Evolutionary conservation across 2,113 vertebrate genomes (phyloP).

Genomic region (Hoplias malabaricus): DNA sequence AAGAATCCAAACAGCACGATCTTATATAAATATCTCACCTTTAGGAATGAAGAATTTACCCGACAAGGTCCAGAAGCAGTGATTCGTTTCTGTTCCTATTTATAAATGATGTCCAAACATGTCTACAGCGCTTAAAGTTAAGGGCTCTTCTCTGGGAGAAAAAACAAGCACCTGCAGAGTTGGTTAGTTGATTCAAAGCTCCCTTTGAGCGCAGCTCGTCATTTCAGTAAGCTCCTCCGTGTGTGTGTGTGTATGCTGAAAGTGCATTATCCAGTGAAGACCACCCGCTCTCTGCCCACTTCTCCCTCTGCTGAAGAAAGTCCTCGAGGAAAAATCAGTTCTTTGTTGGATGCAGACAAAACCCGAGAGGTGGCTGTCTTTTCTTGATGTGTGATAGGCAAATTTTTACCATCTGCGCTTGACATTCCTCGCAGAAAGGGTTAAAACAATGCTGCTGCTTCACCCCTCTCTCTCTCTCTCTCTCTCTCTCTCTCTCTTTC

Average conservation of each 20-base stretch:
- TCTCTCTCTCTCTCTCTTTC: not conserved
- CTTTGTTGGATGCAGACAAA: not conserved
- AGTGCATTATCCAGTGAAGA: not conserved
- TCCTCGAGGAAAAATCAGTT: not conserved
- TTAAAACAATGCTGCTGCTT: not conserved
- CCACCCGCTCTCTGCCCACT: not conserved
- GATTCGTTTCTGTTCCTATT: not conserved
- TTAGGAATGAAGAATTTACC: not conserved
- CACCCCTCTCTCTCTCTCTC: not conserved
- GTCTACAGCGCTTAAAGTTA: not conserved
- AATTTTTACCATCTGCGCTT: not conserved
- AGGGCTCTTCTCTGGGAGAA: not conserved
- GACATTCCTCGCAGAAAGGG: conserved; percentile 4
- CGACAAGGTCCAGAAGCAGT: not conserved
- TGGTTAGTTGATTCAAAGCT: not conserved
- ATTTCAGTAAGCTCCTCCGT: not conserved
- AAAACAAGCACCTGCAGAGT: not conserved
- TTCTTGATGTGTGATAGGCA: not conserved
- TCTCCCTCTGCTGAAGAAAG: not conserved
- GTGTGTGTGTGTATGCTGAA: not conserved
- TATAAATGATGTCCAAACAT: not conserved
- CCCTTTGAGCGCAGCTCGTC: not conserved
- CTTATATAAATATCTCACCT: not conserved
- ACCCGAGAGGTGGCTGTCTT: not conserved
- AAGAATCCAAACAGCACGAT: not conserved